These are phyloP conservation scores for Pseudocheirus occidentalis DNA, from an alignment of 2,797 vertebrate genomes.

Conservation along the genomic window DNA sequence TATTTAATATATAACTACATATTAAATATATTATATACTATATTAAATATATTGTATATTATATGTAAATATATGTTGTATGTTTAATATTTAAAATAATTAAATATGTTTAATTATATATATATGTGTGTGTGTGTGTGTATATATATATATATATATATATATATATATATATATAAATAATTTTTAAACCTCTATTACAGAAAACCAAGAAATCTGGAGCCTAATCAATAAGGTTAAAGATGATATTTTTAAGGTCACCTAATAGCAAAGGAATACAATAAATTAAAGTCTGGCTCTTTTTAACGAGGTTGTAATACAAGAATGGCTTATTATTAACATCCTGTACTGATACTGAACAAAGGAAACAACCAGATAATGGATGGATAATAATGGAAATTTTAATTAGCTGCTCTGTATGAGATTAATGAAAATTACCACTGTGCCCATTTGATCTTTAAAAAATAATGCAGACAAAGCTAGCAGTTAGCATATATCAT, in stretches of 20 bases:
- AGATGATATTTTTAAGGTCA: constrained; percentile 61
- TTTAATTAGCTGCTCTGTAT: constrained; percentile 88
- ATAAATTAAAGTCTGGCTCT: constrained; percentile 72
- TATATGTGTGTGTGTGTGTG: too few species aligned
- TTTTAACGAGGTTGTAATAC: constrained; percentile 66
- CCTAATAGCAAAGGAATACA: constrained; percentile 56
- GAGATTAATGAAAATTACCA: constrained; percentile 90
- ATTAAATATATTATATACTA: too few species aligned
- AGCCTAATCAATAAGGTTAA: constrained; percentile 61
- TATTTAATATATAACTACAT: too few species aligned
- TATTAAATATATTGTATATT: too few species aligned
- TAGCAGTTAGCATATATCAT: constrained; percentile 88
- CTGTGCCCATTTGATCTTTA: constrained; percentile 86
- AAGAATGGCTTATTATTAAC: constrained; percentile 80
- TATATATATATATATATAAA: not conserved
- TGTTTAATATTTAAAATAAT: too few species aligned
- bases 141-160: too few species aligned
- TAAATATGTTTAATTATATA: too few species aligned
- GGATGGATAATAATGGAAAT: constrained; percentile 84
- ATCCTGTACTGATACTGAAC: constrained; percentile 76
- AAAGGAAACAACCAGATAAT: constrained; percentile 82
- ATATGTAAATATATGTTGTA: too few species aligned
- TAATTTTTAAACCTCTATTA: constrained; percentile 56
- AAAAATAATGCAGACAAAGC: constrained; percentile 87
- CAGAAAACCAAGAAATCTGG: constrained; percentile 23